Evolutionary conservation across 2,113 vertebrate species (phyloP).

Genomic region (Corythaixoides concolor): DNA sequence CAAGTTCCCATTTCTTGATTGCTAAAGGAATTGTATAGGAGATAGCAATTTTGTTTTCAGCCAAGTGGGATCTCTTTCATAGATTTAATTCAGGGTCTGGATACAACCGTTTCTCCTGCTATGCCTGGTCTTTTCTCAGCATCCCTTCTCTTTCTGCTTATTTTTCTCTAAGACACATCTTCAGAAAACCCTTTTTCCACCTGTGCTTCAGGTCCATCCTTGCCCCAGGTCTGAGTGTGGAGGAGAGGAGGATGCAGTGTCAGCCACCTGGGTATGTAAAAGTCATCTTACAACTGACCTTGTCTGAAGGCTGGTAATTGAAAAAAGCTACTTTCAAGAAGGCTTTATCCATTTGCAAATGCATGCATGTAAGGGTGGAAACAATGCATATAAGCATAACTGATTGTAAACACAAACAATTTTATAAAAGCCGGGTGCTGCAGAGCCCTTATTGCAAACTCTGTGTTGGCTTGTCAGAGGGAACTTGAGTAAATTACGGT

Average conservation of each 20-base stretch:
- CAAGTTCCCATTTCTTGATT: conserved; percentile 31
- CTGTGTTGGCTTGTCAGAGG: background rate
- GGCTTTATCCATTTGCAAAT: background rate
- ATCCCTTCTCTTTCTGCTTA: background rate
- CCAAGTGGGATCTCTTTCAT: background rate
- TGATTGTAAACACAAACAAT: background rate
- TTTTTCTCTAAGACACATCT: background rate
- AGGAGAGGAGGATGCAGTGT: fast-evolving
- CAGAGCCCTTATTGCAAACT: background rate
- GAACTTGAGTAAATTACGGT: background rate
- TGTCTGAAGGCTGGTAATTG: background rate
- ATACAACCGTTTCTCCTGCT: fast-evolving
- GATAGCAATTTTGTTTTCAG: background rate
- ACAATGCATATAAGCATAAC: background rate
- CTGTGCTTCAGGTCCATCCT: background rate
- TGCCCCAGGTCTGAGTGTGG: background rate
- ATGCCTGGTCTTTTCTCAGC: background rate
- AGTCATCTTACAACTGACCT: background rate
- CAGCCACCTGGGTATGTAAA: background rate
- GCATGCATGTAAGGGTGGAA: background rate
- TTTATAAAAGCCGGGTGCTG: background rate
- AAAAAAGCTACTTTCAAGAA: background rate
- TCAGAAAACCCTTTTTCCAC: background rate
- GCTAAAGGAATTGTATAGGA: background rate
- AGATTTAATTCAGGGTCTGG: background rate